A percentile compares a stretch with the other conserved stretches of the same genome.
phyloP scores from a whole-genome alignment of 2,113 vertebrate species.

The Lanius collurio region DNA sequence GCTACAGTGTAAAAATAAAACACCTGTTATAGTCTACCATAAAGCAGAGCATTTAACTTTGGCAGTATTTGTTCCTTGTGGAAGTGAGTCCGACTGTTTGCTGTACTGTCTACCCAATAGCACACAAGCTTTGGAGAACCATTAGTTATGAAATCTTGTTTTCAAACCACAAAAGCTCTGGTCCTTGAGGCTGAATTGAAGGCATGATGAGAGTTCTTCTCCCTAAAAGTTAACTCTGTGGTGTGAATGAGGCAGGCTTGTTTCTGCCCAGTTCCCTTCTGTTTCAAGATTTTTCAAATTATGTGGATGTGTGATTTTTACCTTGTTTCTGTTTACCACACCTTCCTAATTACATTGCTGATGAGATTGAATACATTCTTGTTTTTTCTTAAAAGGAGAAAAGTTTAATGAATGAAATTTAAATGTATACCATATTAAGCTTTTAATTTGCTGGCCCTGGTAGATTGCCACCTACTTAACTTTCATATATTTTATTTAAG shows the following conservation, averaged over 20 bases:
- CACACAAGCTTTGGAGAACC: neutral
- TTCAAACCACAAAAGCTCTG: neutral
- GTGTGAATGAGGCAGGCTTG: neutral
- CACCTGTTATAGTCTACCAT: neutral
- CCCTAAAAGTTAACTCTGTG: neutral
- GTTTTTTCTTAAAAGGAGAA: neutral
- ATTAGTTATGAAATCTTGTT: neutral
- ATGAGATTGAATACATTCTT: neutral
- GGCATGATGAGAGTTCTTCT: neutral
- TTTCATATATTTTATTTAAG: neutral
- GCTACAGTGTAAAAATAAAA: neutral
- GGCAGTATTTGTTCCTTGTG: neutral
- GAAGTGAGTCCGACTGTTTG: neutral
- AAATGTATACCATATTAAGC: neutral
- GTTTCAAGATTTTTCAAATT: neutral
- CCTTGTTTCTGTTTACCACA: neutral
- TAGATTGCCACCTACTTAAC: neutral
- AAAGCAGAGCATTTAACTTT: neutral
- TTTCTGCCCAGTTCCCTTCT: neutral
- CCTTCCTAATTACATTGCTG: neutral
- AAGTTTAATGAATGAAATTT: neutral
- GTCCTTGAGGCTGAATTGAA: neutral
- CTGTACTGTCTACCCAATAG: neutral
- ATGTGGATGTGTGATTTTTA: neutral
- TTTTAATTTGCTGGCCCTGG: neutral